Evolutionary conservation across 2,113 vertebrate species (phyloP).

Genomic region (Calidris pugnax): DNA sequence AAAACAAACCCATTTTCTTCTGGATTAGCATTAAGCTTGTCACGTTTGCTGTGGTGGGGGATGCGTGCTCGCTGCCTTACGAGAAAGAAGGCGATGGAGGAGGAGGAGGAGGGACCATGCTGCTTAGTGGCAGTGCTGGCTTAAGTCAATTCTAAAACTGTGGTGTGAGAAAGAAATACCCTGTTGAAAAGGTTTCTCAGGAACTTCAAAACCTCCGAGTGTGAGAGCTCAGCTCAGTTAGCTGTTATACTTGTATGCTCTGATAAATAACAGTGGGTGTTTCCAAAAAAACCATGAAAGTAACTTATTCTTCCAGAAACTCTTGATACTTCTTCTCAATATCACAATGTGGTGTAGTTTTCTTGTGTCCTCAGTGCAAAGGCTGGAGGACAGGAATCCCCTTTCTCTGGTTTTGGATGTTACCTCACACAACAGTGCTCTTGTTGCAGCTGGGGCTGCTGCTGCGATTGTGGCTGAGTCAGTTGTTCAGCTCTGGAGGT

Average conservation of each 20-base stretch:
- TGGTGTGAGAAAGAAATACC: background rate
- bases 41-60: rapidly evolving
- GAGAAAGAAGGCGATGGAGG: background rate
- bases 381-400: background rate
- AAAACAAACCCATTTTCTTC: background rate
- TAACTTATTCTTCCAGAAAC: constrained; percentile 12
- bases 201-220: background rate
- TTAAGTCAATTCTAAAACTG: background rate
- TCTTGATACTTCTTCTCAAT: background rate
- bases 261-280: background rate
- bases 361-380: background rate
- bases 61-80: background rate
- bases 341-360: background rate
- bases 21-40: background rate
- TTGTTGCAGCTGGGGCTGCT: background rate
- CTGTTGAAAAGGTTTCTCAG: background rate
- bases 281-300: background rate
- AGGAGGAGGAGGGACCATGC: background rate
- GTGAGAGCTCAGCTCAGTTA: background rate
- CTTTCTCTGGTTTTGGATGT: background rate
- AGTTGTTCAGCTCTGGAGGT: background rate
- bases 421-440: background rate
- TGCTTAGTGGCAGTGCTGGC: background rate
- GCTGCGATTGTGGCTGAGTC: background rate
- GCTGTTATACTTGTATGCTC: background rate